A percentile compares a stretch with the other conserved stretches of the same genome.
Conservation (phyloP, 2,113 vertebrate genomes). For the Tinamus guttatus region DNA sequence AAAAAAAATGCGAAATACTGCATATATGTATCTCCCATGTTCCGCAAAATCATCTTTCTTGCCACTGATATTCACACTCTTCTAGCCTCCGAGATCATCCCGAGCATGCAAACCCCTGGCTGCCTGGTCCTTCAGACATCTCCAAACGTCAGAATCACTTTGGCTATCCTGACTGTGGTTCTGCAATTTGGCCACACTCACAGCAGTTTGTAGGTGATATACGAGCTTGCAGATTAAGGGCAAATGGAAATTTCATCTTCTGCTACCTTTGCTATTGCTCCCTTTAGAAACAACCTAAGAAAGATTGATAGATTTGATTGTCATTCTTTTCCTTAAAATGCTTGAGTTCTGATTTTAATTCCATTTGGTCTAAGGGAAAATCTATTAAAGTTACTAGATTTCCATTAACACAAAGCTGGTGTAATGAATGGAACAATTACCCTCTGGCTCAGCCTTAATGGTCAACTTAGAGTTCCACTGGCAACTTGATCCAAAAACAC, state of each 20-base stretch:
- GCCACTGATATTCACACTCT: not conserved
- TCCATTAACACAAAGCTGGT: not conserved
- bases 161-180: not conserved
- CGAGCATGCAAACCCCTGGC: not conserved
- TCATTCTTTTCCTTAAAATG: not conserved
- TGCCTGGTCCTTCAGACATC: not conserved
- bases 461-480: not conserved
- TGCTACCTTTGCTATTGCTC: not conserved
- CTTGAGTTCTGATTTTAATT: not conserved
- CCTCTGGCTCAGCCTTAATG: not conserved
- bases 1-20: not conserved
- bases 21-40: not conserved
- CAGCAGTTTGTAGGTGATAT: not conserved
- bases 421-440: not conserved
- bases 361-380: not conserved
- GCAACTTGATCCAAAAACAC: not conserved
- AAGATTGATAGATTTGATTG: not conserved
- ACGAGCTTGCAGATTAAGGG: not conserved
- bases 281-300: not conserved
- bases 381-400: not conserved
- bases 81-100: not conserved
- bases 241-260: not conserved
- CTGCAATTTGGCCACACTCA: not conserved
- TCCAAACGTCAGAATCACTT: not conserved
- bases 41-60: not conserved